These are phyloP conservation scores for Drosophila demipolita DNA, from an alignment of 2,888 invertebrate species.

Conservation along the genomic window DNA sequence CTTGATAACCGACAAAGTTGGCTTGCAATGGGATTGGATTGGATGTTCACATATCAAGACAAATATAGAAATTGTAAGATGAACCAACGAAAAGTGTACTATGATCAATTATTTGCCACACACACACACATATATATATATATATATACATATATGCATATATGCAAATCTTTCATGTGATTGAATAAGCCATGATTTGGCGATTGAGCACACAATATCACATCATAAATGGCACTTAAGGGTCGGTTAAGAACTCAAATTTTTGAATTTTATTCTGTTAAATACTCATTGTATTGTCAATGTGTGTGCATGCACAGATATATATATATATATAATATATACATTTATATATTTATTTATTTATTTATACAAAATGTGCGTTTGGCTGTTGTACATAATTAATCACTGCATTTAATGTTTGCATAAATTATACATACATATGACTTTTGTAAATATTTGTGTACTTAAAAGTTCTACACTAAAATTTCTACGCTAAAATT, in stretches of 20 bases:
- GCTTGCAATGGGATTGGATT: constrained; percentile 7
- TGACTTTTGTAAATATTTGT: constrained; percentile 21
- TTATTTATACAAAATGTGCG: constrained; percentile 4
- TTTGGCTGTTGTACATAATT: constrained; percentile 9
- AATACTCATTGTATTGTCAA: constrained; percentile 12
- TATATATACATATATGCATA: background rate
- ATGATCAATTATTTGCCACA: constrained; percentile 2
- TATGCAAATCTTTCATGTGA: constrained; percentile 4
- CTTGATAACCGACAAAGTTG: constrained; percentile 16
- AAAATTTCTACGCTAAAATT: constrained; percentile 43
- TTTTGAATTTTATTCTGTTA: constrained; percentile 13
- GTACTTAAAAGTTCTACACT: constrained; percentile 38
- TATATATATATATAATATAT: constrained; percentile 1
- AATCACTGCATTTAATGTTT: constrained; percentile 12
- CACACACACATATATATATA: background rate
- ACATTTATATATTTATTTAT: constrained; percentile 12
- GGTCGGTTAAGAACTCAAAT: constrained; percentile 12
- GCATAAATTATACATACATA: constrained; percentile 18
- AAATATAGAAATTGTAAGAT: background rate
- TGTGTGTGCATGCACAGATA: constrained; percentile 1
- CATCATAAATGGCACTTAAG: constrained; percentile 25
- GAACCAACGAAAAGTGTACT: background rate
- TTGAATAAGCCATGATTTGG: constrained; percentile 31
- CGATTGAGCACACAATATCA: constrained; percentile 26
- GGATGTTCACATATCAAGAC: background rate